A percentile compares a stretch with the other conserved stretches of the same genome.
phyloP scores from a whole-genome alignment of 2,797 vertebrate genomes.

The Eutrigla gurnardus region DNA sequence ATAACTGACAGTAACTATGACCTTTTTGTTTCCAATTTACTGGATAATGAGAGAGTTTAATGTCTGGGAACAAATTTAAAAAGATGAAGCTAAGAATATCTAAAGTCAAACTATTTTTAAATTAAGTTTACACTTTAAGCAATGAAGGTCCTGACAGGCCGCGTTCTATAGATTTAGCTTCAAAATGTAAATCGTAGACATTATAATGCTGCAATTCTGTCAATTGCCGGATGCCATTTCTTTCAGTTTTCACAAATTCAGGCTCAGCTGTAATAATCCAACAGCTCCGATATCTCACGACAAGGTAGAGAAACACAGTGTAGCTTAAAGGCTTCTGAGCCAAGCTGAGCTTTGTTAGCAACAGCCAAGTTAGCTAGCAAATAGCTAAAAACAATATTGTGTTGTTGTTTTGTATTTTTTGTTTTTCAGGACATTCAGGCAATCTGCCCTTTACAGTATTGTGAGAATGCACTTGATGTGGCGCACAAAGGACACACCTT shows the following conservation, averaged over 20 bases:
- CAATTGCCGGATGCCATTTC: neutral
- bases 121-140: neutral
- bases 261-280: neutral
- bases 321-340: neutral
- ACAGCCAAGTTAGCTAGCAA: neutral
- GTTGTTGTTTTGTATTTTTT: neutral
- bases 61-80: constrained; percentile 1
- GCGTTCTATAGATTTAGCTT: neutral
- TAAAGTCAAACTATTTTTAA: neutral
- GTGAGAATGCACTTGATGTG: neutral
- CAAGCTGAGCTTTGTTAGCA: neutral
- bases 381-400: neutral
- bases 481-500: neutral
- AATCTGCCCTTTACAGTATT: neutral
- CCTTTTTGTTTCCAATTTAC: constrained; percentile 39
- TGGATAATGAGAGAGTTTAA: constrained; percentile 37
- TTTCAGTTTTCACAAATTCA: neutral
- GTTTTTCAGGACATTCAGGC: too few relatives aligned
- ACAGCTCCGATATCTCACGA: neutral
- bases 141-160: neutral
- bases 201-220: neutral
- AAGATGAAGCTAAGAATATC: neutral
- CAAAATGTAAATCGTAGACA: neutral
- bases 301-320: neutral
- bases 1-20: neutral